Evolutionary conservation across 2,797 vertebrate species (phyloP).

Genomic region (Gobionotothen gibberifrons): DNA sequence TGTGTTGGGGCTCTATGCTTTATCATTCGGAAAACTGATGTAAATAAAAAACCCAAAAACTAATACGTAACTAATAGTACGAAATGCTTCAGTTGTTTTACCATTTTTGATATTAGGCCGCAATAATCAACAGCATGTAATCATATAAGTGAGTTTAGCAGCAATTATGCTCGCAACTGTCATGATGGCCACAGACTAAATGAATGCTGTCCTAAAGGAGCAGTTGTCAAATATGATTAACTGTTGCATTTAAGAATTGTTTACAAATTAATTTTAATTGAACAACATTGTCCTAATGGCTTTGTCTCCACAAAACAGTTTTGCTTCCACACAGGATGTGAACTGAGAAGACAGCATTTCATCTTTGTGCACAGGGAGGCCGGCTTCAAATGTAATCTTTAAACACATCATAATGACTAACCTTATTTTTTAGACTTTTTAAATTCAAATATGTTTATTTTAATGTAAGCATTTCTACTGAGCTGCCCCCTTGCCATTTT

Average conservation of each 20-base stretch:
- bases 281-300: constrained; percentile 18
- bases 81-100: constrained; percentile 34
- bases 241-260: constrained; percentile 26
- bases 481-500: not conserved
- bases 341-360: not conserved
- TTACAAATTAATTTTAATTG: constrained; percentile 33
- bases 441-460: not conserved
- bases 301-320: constrained; percentile 2
- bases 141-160: constrained; percentile 37
- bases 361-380: not conserved
- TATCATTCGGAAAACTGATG: constrained; percentile 25
- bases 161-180: constrained; percentile 21
- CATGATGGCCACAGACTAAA: constrained; percentile 26
- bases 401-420: not conserved
- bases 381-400: not conserved
- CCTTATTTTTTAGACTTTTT: not conserved
- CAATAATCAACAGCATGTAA: constrained; percentile 41
- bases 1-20: constrained; percentile 32
- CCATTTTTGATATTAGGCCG: constrained; percentile 23
- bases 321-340: constrained; percentile 2
- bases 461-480: not conserved
- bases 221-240: constrained; percentile 38
- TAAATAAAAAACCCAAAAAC: not conserved
- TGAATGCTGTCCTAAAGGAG: constrained; percentile 21
- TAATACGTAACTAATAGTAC: not conserved